phyloP scores from a whole-genome alignment of 2,888 invertebrate genomes.

The Macrosoma leucophasiata region DNA sequence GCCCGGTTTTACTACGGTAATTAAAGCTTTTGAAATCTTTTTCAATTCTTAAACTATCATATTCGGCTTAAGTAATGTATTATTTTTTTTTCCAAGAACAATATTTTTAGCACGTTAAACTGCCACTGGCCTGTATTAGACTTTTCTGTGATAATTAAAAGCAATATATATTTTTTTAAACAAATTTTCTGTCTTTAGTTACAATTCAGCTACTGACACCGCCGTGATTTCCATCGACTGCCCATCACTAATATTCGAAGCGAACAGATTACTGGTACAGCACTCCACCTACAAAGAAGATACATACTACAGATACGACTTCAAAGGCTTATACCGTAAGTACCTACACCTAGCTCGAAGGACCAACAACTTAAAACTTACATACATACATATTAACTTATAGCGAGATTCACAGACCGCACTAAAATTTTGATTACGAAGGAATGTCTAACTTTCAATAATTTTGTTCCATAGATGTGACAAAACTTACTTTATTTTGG shows the following conservation, averaged over 20 bases:
- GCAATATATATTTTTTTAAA: background rate
- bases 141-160: background rate
- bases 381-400: background rate
- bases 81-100: no score
- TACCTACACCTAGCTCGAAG: constrained; percentile 10
- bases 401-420: background rate
- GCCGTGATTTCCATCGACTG: constrained; percentile 45
- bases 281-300: constrained; percentile 43
- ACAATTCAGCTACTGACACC: constrained; percentile 31
- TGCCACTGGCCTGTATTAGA: no score
- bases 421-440: background rate
- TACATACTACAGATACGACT: constrained; percentile 33
- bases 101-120: no score
- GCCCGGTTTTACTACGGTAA: background rate
- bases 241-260: constrained; percentile 36
- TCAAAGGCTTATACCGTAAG: constrained; percentile 49
- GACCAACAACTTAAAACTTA: background rate
- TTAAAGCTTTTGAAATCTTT: background rate
- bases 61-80: no score
- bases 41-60: no score
- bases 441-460: background rate
- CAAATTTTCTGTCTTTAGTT: constrained; percentile 29
- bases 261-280: constrained; percentile 43
- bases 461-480: background rate
- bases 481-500: background rate